Evolutionary conservation across 2,888 invertebrate genomes (phyloP).

Genomic region (Beris morrisii): DNA sequence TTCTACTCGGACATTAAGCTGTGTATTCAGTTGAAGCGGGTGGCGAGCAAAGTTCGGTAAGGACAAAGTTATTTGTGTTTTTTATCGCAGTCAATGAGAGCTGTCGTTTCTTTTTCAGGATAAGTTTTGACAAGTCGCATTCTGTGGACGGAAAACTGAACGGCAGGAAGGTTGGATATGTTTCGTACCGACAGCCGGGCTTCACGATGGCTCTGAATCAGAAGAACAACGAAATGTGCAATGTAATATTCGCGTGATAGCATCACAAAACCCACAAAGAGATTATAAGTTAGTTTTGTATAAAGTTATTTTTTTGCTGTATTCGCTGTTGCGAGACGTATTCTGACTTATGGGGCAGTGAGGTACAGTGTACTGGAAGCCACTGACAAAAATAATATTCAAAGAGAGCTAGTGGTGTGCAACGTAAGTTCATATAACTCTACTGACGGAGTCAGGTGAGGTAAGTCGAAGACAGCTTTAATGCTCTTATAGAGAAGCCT

Average conservation of each 20-base stretch:
- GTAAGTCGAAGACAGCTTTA: too few species aligned
- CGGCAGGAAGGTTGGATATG: constrained; percentile 61
- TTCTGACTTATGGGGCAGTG: too few species aligned
- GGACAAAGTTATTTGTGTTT: constrained; percentile 1
- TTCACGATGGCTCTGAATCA: constrained; percentile 73
- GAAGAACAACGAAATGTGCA: constrained; percentile 80
- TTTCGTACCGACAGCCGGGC: constrained; percentile 63
- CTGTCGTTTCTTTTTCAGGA: constrained; percentile 25
- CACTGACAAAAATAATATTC: too few species aligned
- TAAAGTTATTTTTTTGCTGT: too few species aligned
- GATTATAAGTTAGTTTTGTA: too few species aligned
- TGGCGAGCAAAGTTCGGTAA: constrained; percentile 66
- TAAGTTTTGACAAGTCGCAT: constrained; percentile 7
- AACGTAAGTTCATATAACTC: too few species aligned
- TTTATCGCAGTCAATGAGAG: too few species aligned
- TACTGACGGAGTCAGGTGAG: too few species aligned
- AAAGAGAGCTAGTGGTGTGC: too few species aligned
- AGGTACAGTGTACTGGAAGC: too few species aligned
- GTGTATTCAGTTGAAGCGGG: constrained; percentile 75
- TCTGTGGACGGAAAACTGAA: constrained; percentile 59
- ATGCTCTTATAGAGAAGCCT: too few species aligned
- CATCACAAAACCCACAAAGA: neutral
- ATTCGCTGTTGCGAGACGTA: too few species aligned
- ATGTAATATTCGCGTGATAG: constrained; percentile 49
- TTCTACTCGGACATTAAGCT: constrained; percentile 74